Percentiles rank a stretch among this genome's conserved stretches.
phyloP scores from a whole-genome alignment of 2,888 invertebrate genomes.

The Drosophila prolongata region DNA sequence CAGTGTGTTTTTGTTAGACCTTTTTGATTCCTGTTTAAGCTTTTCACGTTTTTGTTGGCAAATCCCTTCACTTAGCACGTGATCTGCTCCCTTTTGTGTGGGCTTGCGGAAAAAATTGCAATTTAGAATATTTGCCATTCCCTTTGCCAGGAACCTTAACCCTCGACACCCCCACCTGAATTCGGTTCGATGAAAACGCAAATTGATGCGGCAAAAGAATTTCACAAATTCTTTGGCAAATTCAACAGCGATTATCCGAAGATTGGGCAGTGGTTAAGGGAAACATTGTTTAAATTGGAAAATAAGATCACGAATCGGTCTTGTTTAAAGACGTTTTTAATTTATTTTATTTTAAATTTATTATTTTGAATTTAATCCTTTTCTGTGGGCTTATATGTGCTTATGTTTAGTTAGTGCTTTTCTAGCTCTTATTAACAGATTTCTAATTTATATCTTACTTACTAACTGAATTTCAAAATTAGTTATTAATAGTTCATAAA shows the following conservation, averaged over 20 bases:
- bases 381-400: no score
- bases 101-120: conserved; percentile 65
- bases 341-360: not conserved
- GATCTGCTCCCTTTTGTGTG: conserved; percentile 27
- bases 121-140: conserved; percentile 78
- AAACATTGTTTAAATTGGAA: not conserved
- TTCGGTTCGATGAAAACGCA: conserved; percentile 3
- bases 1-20: conserved; percentile 29
- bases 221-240: conserved; percentile 12
- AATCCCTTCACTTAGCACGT: conserved; percentile 72
- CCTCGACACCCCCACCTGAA: conserved; percentile 13
- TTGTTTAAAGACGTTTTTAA: not conserved
- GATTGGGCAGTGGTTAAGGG: not conserved
- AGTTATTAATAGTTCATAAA: no score
- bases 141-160: conserved; percentile 64
- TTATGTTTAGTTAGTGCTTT: no score
- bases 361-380: no score
- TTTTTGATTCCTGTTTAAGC: conserved; percentile 68
- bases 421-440: no score
- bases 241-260: not conserved
- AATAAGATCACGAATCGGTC: no score
- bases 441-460: no score
- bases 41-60: conserved; percentile 71
- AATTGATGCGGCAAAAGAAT: conserved; percentile 28
- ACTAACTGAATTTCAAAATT: no score